Percentiles rank a stretch among this genome's conserved stretches.
Evolutionary conservation across 1,140 invertebrate genomes (phyloP).

Genomic region (Colletes gigas): DNA sequence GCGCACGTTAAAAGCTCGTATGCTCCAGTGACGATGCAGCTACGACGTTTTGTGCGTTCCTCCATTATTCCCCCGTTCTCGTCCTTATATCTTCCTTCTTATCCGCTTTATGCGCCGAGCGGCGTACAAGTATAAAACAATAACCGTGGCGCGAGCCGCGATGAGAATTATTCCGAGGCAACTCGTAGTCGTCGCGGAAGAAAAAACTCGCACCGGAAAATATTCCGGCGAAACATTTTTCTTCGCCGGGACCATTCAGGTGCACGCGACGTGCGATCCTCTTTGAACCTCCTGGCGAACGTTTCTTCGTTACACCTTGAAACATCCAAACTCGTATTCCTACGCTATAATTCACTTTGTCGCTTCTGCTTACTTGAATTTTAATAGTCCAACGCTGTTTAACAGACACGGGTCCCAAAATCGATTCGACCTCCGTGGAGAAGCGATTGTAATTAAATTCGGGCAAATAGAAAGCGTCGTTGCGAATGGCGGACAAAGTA

Average conservation of each 20-base stretch:
- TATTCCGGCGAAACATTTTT: conserved; percentile 24
- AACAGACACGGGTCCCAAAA: too few species aligned
- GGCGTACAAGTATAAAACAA: conserved; percentile 49
- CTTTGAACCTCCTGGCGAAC: background rate
- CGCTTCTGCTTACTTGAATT: too few species aligned
- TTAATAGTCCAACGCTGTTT: too few species aligned
- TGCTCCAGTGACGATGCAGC: conserved; percentile 13
- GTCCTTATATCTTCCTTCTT: conserved; percentile 47
- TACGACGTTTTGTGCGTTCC: conserved; percentile 24
- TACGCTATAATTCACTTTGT: too few species aligned
- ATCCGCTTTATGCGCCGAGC: conserved; percentile 30
- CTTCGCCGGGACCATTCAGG: background rate
- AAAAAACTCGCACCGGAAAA: conserved; percentile 21
- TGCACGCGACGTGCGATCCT: background rate
- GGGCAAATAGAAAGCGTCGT: background rate
- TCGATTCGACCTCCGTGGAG: too few species aligned
- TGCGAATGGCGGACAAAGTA: background rate
- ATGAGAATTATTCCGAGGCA: conserved; percentile 47
- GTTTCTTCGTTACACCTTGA: too few species aligned
- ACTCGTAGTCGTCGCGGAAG: background rate
- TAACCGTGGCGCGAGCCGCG: conserved; percentile 36
- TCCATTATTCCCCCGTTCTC: conserved; percentile 43
- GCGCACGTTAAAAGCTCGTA: conserved; percentile 42
- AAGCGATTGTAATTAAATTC: background rate
- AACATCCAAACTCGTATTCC: too few species aligned